Evolutionary conservation across 2,797 vertebrate genomes (phyloP).

Genomic region (Limosa lapponica): DNA sequence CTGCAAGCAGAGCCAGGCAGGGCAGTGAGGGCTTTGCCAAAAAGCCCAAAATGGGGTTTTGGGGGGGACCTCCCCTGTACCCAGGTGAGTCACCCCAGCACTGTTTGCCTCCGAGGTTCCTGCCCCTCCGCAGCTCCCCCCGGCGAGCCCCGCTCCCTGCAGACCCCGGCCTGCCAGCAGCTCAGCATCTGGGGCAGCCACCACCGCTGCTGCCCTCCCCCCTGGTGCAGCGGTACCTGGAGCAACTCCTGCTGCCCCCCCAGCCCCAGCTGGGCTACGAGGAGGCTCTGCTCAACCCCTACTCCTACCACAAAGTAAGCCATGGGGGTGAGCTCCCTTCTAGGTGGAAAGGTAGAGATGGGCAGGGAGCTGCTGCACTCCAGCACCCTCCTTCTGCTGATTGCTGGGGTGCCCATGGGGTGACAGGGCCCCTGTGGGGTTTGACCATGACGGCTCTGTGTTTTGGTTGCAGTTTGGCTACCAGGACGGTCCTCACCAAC

Average conservation of each 20-base stretch:
- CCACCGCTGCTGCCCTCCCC: slow-evolving; percentile 41
- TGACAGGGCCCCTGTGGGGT: background rate
- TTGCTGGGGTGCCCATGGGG: background rate
- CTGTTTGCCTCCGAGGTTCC: slow-evolving; percentile 29
- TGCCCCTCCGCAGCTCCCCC: background rate
- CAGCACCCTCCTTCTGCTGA: background rate
- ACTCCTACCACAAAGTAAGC: slow-evolving; percentile 88
- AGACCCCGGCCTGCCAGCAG: background rate
- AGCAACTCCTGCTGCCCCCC: slow-evolving; percentile 86
- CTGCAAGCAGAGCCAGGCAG: background rate
- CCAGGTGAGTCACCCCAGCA: background rate
- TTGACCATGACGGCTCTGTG: background rate
- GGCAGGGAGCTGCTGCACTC: background rate
- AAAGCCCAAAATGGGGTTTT: background rate
- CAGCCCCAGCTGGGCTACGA: slow-evolving; percentile 78
- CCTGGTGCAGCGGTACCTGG: slow-evolving; percentile 84
- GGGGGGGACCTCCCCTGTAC: background rate
- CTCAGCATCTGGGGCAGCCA: slow-evolving; percentile 30
- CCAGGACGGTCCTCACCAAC: slow-evolving; percentile 79
- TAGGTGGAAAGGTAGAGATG: background rate
- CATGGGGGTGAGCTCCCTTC: fast-evolving
- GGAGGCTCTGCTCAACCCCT: slow-evolving; percentile 86
- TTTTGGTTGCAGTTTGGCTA: slow-evolving; percentile 83
- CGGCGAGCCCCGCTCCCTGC: background rate
- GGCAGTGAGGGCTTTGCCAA: fast-evolving